phyloP scores from a whole-genome alignment of 1,140 invertebrate genomes.

The Drosophila lacertosa region DNA sequence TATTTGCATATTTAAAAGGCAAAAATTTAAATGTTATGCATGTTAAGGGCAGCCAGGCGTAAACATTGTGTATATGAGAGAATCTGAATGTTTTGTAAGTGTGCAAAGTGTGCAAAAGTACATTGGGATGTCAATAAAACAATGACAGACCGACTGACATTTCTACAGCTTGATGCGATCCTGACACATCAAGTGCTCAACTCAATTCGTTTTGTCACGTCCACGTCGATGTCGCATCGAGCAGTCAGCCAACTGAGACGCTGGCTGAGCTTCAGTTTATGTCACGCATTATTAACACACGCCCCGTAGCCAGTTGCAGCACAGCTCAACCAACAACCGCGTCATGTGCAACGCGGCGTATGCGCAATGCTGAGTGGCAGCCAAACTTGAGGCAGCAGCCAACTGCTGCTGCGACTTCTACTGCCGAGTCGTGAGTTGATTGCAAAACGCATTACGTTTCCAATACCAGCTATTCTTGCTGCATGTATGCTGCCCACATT shows the following conservation, averaged over 20 bases:
- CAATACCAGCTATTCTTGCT: constrained; percentile 36
- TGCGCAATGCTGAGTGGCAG: constrained; percentile 60
- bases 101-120: constrained; percentile 22
- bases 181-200: constrained; percentile 78
- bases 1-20: constrained; percentile 78
- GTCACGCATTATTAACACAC: constrained; percentile 82
- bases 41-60: constrained; percentile 18
- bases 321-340: constrained; percentile 5
- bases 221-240: constrained; percentile 48
- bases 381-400: constrained; percentile 11
- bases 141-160: constrained; percentile 40
- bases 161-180: constrained; percentile 39
- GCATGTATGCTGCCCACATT: constrained; percentile 26
- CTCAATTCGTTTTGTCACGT: constrained; percentile 72
- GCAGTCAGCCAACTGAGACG: constrained; percentile 33
- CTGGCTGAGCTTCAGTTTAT: constrained; percentile 64
- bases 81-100: constrained; percentile 13
- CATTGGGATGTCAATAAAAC: constrained; percentile 55
- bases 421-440: constrained; percentile 70
- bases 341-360: constrained; percentile 72
- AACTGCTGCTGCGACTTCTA: constrained; percentile 6
- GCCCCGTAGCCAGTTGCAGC: constrained; percentile 33
- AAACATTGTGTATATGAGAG: constrained; percentile 11
- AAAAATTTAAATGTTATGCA: constrained; percentile 68
- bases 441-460: constrained; percentile 71